Percentiles rank a stretch among this genome's conserved stretches.
Conservation (phyloP, 2,888 invertebrate genomes). For the Diogma glabrata region DNA sequence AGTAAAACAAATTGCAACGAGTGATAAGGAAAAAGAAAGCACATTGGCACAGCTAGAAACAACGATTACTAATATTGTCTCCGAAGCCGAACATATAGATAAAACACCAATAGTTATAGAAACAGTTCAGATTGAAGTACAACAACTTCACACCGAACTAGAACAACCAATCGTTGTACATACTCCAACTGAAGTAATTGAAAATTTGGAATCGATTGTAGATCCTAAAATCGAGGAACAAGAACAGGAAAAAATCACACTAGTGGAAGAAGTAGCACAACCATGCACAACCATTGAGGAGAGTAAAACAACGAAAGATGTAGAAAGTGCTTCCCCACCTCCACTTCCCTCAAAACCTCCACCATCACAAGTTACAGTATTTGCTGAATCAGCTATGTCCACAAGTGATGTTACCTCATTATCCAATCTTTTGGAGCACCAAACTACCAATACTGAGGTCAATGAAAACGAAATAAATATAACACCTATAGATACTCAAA, state of each 20-base stretch:
- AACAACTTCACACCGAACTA: neutral
- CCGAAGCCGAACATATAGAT: no score
- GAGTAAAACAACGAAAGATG: constrained; percentile 6
- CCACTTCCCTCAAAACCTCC: constrained; percentile 63
- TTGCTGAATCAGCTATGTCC: constrained; percentile 57
- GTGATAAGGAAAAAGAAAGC: no score
- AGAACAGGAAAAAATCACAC: neutral
- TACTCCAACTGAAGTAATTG: neutral
- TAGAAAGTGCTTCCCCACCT: constrained; percentile 39
- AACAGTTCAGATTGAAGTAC: neutral
- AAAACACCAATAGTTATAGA: neutral
- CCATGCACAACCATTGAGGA: neutral
- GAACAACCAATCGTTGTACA: neutral
- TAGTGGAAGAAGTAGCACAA: neutral
- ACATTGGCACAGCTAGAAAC: no score
- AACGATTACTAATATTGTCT: no score
- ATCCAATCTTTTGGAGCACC: no score
- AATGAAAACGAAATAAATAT: neutral
- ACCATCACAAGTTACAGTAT: constrained; percentile 62
- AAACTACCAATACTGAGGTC: neutral
- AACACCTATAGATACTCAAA: neutral
- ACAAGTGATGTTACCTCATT: neutral
- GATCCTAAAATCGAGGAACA: constrained; percentile 1
- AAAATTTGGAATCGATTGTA: neutral
- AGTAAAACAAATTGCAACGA: no score